phyloP scores from a whole-genome alignment of 2,888 invertebrate species.

The Teinopalpus imperialis region DNA sequence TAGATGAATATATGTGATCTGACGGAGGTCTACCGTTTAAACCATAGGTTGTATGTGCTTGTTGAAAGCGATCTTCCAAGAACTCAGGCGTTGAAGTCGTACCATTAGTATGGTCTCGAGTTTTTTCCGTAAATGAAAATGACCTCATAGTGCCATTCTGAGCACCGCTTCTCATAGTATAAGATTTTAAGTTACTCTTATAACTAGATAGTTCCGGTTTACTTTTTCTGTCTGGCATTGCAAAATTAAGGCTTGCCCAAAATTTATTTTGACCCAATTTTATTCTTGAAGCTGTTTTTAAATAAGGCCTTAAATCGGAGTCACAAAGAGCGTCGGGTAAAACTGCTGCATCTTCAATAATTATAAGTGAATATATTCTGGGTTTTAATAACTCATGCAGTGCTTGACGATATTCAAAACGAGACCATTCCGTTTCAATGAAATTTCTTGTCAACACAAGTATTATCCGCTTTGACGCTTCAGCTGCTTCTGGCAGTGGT shows the following conservation, averaged over 20 bases:
- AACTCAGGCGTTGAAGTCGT: constrained; percentile 85
- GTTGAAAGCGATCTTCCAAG: constrained; percentile 58
- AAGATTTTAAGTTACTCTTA: constrained; percentile 91
- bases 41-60: constrained; percentile 68
- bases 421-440: constrained; percentile 95
- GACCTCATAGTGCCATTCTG: constrained; percentile 83
- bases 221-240: constrained; percentile 88
- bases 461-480: constrained; percentile 92
- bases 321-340: constrained; percentile 92
- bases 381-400: constrained; percentile 93
- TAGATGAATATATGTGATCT: constrained; percentile 94
- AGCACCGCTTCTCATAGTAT: constrained; percentile 86
- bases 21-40: constrained; percentile 87
- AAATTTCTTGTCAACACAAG: constrained; percentile 94
- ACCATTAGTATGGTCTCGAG: constrained; percentile 58
- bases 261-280: constrained; percentile 95
- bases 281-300: constrained; percentile 92
- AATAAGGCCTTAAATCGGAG: constrained; percentile 92
- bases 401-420: constrained; percentile 93
- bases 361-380: constrained; percentile 90
- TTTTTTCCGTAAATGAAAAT: constrained; percentile 82
- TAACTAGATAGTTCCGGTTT: constrained; percentile 82
- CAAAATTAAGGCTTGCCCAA: constrained; percentile 95
- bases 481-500: constrained; percentile 92
- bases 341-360: constrained; percentile 91